A percentile compares a stretch with the other conserved stretches of the same genome.
Conservation (phyloP, 1,140 invertebrate species). For the Cylas formicarius region DNA sequence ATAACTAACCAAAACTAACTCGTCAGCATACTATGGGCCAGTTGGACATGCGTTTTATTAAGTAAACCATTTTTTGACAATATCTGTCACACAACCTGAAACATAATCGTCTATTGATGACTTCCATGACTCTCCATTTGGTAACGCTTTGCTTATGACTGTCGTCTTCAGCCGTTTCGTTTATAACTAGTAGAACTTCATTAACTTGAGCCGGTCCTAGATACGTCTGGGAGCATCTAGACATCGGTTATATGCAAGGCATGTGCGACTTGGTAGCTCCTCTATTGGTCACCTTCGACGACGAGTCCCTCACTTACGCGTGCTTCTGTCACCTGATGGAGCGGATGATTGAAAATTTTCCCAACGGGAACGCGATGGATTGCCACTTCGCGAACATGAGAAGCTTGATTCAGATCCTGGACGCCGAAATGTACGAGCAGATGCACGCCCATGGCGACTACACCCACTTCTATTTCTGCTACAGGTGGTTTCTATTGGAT, state of each 20-base stretch:
- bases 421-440: slow-evolving; percentile 87
- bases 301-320: slow-evolving; percentile 86
- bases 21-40: no score
- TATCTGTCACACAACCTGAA: no score
- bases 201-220: no score
- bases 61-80: background rate
- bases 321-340: slow-evolving; percentile 89
- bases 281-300: slow-evolving; percentile 84
- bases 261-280: slow-evolving; percentile 96
- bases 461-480: slow-evolving; percentile 96
- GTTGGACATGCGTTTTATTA: background rate
- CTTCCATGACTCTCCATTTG: no score
- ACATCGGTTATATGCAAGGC: slow-evolving; percentile 84
- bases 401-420: slow-evolving; percentile 78
- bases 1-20: no score
- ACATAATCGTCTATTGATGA: no score
- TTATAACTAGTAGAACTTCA: no score
- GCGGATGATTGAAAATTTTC: slow-evolving; percentile 86
- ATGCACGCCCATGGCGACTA: slow-evolving; percentile 94
- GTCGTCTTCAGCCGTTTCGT: no score
- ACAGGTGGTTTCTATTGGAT: slow-evolving; percentile 78
- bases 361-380: slow-evolving; percentile 89
- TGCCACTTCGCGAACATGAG: slow-evolving; percentile 93
- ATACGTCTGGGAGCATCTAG: slow-evolving; percentile 90
- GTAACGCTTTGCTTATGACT: no score